phyloP scores from a whole-genome alignment of 2,888 invertebrate species.

The Hypomecis punctinalis region DNA sequence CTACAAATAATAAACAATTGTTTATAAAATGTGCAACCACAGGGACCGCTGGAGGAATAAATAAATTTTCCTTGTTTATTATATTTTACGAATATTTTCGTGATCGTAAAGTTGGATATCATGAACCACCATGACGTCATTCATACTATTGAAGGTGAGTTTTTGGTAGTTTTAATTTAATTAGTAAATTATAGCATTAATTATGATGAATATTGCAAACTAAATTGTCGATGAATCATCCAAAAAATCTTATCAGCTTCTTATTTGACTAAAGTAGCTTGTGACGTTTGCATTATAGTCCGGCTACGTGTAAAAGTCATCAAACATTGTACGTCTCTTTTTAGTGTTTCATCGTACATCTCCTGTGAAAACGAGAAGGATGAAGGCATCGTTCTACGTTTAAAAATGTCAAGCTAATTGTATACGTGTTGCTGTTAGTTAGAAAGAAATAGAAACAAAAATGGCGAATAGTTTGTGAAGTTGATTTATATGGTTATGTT shows the following conservation, averaged over 20 bases:
- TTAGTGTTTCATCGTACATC: slow-evolving; percentile 34
- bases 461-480: slow-evolving; percentile 62
- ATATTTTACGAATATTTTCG: slow-evolving; percentile 69
- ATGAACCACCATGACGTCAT: slow-evolving; percentile 86
- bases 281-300: slow-evolving; percentile 70
- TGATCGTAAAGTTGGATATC: slow-evolving; percentile 77
- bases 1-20: slow-evolving; percentile 49
- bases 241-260: slow-evolving; percentile 71
- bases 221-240: slow-evolving; percentile 58
- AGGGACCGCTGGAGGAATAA: slow-evolving; percentile 59
- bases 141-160: slow-evolving; percentile 82
- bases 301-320: slow-evolving; percentile 41
- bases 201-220: slow-evolving; percentile 18
- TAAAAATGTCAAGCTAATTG: slow-evolving; percentile 38
- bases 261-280: slow-evolving; percentile 70
- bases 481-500: slow-evolving; percentile 47
- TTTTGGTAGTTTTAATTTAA: slow-evolving; percentile 32
- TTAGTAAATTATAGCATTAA: slow-evolving; percentile 20
- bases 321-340: slow-evolving; percentile 58
- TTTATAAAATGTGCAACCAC: slow-evolving; percentile 63
- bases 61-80: slow-evolving; percentile 50
- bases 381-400: slow-evolving; percentile 11
- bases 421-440: slow-evolving; percentile 54
- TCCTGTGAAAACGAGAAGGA: slow-evolving; percentile 39
- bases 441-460: slow-evolving; percentile 72